phyloP scores from a whole-genome alignment of 2,113 vertebrate genomes.

The Pedionomus torquatus region DNA sequence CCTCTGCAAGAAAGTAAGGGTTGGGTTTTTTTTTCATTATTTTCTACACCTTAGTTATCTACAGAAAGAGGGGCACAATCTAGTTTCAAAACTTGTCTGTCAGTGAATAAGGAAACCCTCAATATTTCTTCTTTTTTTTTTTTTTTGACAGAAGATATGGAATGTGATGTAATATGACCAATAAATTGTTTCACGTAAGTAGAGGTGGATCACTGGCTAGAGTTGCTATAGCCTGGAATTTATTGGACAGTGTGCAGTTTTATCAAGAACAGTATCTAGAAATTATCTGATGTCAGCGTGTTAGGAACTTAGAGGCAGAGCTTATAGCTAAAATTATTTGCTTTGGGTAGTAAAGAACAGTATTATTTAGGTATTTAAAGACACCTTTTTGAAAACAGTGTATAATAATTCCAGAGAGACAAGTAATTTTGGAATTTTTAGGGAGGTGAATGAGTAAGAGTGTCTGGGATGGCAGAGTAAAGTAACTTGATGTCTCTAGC shows the following conservation, averaged over 20 bases:
- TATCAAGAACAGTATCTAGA: neutral
- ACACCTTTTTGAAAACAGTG: neutral
- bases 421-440: neutral
- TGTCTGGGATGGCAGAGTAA: neutral
- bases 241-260: neutral
- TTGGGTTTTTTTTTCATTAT: neutral
- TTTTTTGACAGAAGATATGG: neutral
- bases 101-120: neutral
- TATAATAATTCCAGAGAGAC: neutral
- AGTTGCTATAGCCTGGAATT: neutral
- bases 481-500: neutral
- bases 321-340: neutral
- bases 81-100: neutral
- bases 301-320: neutral
- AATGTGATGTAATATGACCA: neutral
- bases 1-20: neutral
- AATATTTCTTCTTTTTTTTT: neutral
- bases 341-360: fast-evolving
- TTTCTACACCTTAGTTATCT: neutral
- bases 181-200: neutral
- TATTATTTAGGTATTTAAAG: neutral
- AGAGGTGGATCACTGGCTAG: neutral
- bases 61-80: neutral
- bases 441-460: neutral
- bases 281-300: neutral